Base-by-base conservation (phyloP, 2,888 invertebrate genomes). In the Xylophagus ater region DNA sequence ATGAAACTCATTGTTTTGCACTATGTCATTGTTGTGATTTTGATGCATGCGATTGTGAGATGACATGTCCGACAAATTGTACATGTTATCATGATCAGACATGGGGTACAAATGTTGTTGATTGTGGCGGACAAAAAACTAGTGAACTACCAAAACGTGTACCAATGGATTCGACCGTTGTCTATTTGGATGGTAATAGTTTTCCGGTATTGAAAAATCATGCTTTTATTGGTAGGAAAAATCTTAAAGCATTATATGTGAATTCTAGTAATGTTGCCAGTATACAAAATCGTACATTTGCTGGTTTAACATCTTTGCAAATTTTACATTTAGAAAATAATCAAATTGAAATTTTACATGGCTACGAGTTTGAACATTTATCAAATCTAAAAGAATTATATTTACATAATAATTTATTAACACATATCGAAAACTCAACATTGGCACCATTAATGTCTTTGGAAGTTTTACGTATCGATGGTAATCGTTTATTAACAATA, bases 21-120 rank as follows among this genome's bases (percentile, higher is more conserved):
- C 71, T 90, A 43, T 94, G 94, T 62, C 88, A 90, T 60, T 94
- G 94, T 67, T 94, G 94, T 63, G 92, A 92, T 59, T 93, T 89
- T 58, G 92, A 90, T 61, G 89, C 88, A 44, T 94, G 94, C 65
- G 93, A 94, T 67, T 94, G 94, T 67, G 89, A 93, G 70, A 93
- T 92, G 87, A 89, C 87, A 44, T 94, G 94, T 57, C 94, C 94
- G 29, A 76, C 77, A 53, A 88, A 88, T 52, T 94, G 94, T 69
- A 81, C 85, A 50, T 94, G 94, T 62, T 93, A 89, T 66, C 89
- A 90, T 65, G 93, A 94, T 59, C 85, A 88, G 61, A 80, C 87
- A 41, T 93, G 92, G 89, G 81, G 82, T 49, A 87, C 88, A 33
- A 92, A 92, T 62, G 87, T 90, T 12, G 89, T 90, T 32, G 90